Percentiles rank a stretch among this genome's conserved stretches.
Conservation (phyloP, 2,797 vertebrate species). For the Toxotes lorentzi region DNA sequence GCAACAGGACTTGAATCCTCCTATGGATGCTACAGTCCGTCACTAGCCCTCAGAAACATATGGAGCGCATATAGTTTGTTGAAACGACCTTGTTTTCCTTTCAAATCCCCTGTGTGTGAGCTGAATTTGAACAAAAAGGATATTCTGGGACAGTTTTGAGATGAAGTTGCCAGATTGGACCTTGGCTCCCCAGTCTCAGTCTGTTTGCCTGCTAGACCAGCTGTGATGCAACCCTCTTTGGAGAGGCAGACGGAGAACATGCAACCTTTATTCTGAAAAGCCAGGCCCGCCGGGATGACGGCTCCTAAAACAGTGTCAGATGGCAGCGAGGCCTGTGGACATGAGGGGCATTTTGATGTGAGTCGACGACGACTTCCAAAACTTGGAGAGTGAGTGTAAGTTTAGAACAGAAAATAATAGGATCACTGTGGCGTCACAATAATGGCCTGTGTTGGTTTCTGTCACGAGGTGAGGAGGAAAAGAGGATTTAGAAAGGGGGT, state of each 20-base stretch:
- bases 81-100: slow-evolving; percentile 46
- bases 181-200: slow-evolving; percentile 45
- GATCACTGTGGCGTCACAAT: slow-evolving; percentile 21
- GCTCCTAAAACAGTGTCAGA: slow-evolving; percentile 63
- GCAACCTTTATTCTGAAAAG: slow-evolving; percentile 74
- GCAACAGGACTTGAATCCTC: neutral
- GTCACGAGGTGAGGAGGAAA: slow-evolving; percentile 34
- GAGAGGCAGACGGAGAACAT: slow-evolving; percentile 58
- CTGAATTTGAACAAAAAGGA: slow-evolving; percentile 54
- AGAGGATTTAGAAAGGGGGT: slow-evolving; percentile 48
- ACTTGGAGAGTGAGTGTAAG: slow-evolving; percentile 2
- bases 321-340: slow-evolving; percentile 55
- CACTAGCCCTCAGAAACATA: slow-evolving; percentile 46
- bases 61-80: slow-evolving; percentile 44
- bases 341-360: slow-evolving; percentile 63
- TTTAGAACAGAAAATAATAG: slow-evolving; percentile 48
- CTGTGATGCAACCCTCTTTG: slow-evolving; percentile 65
- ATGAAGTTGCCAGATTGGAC: slow-evolving; percentile 60
- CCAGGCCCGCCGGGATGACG: slow-evolving; percentile 53
- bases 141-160: slow-evolving; percentile 62
- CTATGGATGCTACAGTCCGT: neutral
- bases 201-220: slow-evolving; percentile 68
- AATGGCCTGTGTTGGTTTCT: slow-evolving; percentile 47
- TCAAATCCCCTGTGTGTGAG: slow-evolving; percentile 25
- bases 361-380: slow-evolving; percentile 50